phyloP scores from a whole-genome alignment of 2,888 invertebrate species.

The Salpingus planirostris region DNA sequence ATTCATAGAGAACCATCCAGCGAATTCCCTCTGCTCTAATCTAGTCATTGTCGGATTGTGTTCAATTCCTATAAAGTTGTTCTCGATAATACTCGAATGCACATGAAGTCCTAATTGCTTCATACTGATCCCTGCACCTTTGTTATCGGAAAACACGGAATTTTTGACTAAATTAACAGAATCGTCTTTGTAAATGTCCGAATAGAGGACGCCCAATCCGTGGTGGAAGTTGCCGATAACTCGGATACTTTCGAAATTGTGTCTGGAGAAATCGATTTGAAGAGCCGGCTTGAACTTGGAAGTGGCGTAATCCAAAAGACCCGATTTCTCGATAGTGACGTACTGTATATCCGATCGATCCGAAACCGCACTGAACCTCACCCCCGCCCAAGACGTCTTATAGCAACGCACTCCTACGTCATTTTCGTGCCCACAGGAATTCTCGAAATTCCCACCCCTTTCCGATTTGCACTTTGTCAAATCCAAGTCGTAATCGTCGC shows the following conservation, averaged over 20 bases:
- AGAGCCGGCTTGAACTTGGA: constrained; percentile 81
- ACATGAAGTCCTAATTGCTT: constrained; percentile 80
- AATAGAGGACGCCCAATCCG: constrained; percentile 88
- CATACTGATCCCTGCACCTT: constrained; percentile 82
- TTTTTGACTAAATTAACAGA: constrained; percentile 73
- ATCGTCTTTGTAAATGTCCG: constrained; percentile 84
- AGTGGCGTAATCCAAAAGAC: constrained; percentile 86
- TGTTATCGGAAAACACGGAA: constrained; percentile 75
- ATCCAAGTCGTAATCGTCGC: constrained; percentile 84
- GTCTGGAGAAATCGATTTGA: constrained; percentile 78
- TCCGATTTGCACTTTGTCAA: constrained; percentile 82
- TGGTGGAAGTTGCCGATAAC: constrained; percentile 83
- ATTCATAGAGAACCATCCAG: constrained; percentile 78
- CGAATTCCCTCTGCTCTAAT: constrained; percentile 79
- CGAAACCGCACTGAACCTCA: constrained; percentile 81
- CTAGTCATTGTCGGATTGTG: constrained; percentile 85
- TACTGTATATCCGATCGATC: constrained; percentile 81
- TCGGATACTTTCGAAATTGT: constrained; percentile 71
- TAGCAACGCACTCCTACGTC: constrained; percentile 86
- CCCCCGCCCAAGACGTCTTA: constrained; percentile 89
- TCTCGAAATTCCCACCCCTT: constrained; percentile 67
- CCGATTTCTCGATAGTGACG: constrained; percentile 84
- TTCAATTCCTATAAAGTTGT: constrained; percentile 83
- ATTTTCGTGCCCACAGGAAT: constrained; percentile 77
- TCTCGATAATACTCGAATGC: constrained; percentile 67